A percentile compares a stretch with the other conserved stretches of the same genome.
phyloP scores from a whole-genome alignment of 2,888 invertebrate species.

The Thera obeliscata region DNA sequence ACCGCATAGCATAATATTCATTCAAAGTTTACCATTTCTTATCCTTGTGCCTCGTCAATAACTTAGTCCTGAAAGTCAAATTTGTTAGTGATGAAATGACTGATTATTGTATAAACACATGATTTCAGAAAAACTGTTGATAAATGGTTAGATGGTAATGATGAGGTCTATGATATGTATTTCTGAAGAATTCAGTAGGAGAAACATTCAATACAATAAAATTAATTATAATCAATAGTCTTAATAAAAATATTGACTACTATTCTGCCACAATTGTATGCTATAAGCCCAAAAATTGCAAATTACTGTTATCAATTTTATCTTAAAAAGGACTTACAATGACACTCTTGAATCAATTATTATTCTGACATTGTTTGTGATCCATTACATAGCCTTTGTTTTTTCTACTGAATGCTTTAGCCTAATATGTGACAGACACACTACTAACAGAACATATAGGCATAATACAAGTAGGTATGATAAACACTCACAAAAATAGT shows the following conservation, averaged over 20 bases:
- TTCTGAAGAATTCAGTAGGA: conserved; percentile 28
- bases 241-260: too few species aligned
- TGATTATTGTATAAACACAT: conserved; percentile 52
- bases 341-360: too few species aligned
- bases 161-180: conserved; percentile 11
- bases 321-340: too few species aligned
- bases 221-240: not conserved
- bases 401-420: conserved; percentile 19
- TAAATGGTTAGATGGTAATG: conserved; percentile 13
- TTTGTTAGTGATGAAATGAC: conserved; percentile 81
- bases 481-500: not conserved
- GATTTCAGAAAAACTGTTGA: conserved; percentile 39
- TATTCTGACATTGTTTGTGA: too few species aligned
- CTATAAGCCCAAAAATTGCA: too few species aligned
- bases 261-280: too few species aligned
- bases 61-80: conserved; percentile 93
- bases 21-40: conserved; percentile 90
- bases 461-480: not conserved
- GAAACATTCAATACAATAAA: not conserved
- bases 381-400: not conserved
- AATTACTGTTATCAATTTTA: too few species aligned
- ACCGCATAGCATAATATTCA: conserved; percentile 67
- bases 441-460: conserved; percentile 17
- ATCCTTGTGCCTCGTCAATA: conserved; percentile 93
- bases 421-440: conserved; percentile 2